phyloP scores from a whole-genome alignment of 1,140 invertebrate genomes.

The Panulirus ornatus region DNA sequence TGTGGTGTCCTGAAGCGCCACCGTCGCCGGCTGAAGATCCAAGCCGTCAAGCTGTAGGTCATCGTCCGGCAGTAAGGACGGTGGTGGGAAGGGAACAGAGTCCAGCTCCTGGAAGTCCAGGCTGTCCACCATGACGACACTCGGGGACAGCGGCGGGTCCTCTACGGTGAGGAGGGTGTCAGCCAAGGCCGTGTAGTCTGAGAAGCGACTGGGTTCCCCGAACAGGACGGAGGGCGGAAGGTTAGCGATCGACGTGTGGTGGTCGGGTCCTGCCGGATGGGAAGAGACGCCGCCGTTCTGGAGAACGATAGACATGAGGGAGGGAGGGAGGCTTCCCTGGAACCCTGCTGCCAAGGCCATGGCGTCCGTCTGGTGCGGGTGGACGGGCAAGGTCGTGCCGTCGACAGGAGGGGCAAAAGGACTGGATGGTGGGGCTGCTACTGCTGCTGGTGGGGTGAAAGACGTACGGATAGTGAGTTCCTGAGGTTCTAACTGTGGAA shows the following conservation, averaged over 20 bases:
- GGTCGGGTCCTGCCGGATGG: background rate
- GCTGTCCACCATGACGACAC: conserved; percentile 8
- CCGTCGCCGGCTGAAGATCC: background rate
- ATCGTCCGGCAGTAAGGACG: background rate
- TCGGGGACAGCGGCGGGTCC: background rate
- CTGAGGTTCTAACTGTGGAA: background rate
- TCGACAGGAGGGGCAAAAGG: background rate
- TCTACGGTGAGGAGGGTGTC: conserved; percentile 5
- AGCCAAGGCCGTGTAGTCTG: conserved; percentile 1
- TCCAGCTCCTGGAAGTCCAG: conserved; percentile 23
- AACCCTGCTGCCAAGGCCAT: background rate
- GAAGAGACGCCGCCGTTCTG: background rate
- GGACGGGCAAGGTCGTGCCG: background rate
- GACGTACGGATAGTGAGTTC: background rate
- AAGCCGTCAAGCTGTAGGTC: background rate
- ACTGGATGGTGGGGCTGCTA: background rate
- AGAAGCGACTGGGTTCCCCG: conserved; percentile 38
- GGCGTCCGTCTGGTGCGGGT: background rate
- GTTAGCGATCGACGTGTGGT: background rate
- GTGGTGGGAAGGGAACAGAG: background rate
- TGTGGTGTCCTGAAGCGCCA: background rate
- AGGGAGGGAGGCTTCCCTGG: conserved; percentile 4
- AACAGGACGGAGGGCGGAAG: conserved; percentile 3
- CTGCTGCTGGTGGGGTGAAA: background rate
- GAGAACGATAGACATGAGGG: background rate